These are phyloP conservation scores for Elmis aenea DNA, from an alignment of 2,888 invertebrate species.

Conservation along the genomic window DNA sequence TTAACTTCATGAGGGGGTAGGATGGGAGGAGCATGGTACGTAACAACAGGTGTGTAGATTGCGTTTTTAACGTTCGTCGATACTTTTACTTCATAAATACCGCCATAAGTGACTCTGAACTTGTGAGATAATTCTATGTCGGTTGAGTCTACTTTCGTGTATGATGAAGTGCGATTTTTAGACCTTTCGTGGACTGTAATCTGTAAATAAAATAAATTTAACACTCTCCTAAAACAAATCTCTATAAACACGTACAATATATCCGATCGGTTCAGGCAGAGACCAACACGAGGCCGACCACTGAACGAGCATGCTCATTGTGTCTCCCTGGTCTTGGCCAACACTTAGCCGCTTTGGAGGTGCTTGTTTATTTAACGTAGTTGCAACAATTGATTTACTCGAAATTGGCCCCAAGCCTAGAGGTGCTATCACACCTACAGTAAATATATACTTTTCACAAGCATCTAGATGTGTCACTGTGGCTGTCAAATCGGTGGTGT, in stretches of 20 bases:
- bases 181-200: slow-evolving; percentile 50
- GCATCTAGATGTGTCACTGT: slow-evolving; percentile 60
- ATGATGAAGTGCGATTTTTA: slow-evolving; percentile 44
- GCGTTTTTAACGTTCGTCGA: slow-evolving; percentile 48
- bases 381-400: slow-evolving; percentile 44
- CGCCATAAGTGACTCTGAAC: slow-evolving; percentile 50
- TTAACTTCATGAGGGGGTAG: slow-evolving; percentile 60
- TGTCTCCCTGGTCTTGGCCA: slow-evolving; percentile 35
- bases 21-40: slow-evolving; percentile 54
- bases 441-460: slow-evolving; percentile 70
- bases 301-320: slow-evolving; percentile 53
- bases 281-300: slow-evolving; percentile 70
- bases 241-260: slow-evolving; percentile 63
- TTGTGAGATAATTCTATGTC: slow-evolving; percentile 50
- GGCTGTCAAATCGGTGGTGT: slow-evolving; percentile 52
- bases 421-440: slow-evolving; percentile 61
- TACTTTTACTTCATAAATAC: slow-evolving; percentile 51
- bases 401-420: slow-evolving; percentile 63
- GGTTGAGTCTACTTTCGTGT: slow-evolving; percentile 50
- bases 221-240: no score
- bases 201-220: slow-evolving; percentile 44
- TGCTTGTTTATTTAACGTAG: slow-evolving; percentile 60
- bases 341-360: slow-evolving; percentile 65
- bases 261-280: slow-evolving; percentile 49
- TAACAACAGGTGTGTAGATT: slow-evolving; percentile 47